Percentiles rank a stretch among this genome's conserved stretches.
Conservation (phyloP, 35 echinoderm and acorn worm genomes). For the Patiria miniata region DNA sequence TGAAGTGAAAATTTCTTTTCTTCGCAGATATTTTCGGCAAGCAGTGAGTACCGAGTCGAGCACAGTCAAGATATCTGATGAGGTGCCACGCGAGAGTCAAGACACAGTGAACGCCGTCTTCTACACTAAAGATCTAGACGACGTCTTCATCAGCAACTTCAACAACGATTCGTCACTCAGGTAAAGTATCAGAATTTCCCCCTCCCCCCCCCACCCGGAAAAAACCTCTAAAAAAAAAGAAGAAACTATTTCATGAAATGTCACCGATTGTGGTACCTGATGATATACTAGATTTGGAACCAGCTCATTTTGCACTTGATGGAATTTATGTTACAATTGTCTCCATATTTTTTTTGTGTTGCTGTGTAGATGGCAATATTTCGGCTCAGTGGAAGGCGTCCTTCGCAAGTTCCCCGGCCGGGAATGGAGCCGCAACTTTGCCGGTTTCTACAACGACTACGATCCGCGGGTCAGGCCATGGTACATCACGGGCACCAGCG, state of each 20-base stretch:
- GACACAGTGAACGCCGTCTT: slow-evolving; percentile 71
- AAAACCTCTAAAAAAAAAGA: too few species aligned
- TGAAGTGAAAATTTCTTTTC: not conserved
- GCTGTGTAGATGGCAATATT: slow-evolving; percentile 99
- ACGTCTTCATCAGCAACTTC: slow-evolving; percentile 72
- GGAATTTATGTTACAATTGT: too few species aligned
- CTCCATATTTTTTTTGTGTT: too few species aligned
- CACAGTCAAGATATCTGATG: slow-evolving; percentile 91
- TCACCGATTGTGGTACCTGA: too few species aligned
- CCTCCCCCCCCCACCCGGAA: too few species aligned
- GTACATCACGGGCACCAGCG: slow-evolving; percentile 90
- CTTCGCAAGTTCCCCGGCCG: slow-evolving; percentile 82
- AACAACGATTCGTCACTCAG: slow-evolving; percentile 67
- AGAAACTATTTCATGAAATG: too few species aligned
- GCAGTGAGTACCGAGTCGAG: slow-evolving; percentile 67
- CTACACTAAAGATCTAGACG: slow-evolving; percentile 69
- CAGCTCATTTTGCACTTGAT: too few species aligned
- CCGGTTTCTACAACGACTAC: slow-evolving; percentile 97
- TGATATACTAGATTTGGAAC: too few species aligned
- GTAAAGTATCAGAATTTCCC: slow-evolving; percentile 34
- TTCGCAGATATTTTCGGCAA: slow-evolving; percentile 51
- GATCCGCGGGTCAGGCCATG: slow-evolving; percentile 91
- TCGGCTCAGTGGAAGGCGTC: slow-evolving; percentile 89
- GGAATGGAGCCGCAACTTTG: slow-evolving; percentile 93
- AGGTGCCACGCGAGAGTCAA: slow-evolving; percentile 61